These are phyloP conservation scores for Panthera uncia DNA, from an alignment of 2,113 vertebrate genomes.

Conservation along the genomic window DNA sequence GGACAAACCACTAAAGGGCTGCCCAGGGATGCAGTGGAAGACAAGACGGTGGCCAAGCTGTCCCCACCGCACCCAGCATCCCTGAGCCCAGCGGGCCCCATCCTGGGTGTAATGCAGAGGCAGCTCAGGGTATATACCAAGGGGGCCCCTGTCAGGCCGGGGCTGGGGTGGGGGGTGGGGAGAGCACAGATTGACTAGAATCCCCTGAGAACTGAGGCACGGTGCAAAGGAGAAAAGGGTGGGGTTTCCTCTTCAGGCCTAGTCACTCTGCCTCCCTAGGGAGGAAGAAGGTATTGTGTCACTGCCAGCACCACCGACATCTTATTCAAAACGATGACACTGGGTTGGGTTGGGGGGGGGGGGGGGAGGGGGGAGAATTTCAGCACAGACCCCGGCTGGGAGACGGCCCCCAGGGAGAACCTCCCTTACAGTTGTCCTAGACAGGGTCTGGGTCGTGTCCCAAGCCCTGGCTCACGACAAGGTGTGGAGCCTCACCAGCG, in stretches of 20 bases:
- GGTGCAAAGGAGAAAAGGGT: neutral
- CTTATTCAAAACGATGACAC: neutral
- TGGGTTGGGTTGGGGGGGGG: too few species aligned
- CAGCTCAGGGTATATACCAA: neutral
- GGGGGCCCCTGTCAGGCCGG: neutral
- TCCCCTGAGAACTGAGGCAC: conserved; percentile 61
- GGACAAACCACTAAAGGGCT: neutral
- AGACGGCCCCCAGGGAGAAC: neutral
- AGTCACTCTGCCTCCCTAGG: neutral
- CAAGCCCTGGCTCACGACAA: neutral
- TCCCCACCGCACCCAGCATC: neutral
- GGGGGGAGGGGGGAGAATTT: neutral
- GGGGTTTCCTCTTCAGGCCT: neutral
- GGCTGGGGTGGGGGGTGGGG: too few species aligned
- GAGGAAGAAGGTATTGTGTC: neutral
- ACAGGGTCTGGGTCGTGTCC: neutral
- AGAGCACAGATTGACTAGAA: neutral
- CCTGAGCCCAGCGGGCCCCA: neutral
- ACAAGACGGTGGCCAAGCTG: neutral
- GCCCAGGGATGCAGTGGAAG: neutral
- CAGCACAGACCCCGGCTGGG: neutral
- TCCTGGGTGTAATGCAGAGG: neutral
- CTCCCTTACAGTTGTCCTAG: neutral
- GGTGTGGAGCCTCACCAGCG: neutral
- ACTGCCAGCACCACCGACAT: neutral